Evolutionary conservation across 2,888 invertebrate species (phyloP).

Genomic region (Stenolophus ochropezus): DNA sequence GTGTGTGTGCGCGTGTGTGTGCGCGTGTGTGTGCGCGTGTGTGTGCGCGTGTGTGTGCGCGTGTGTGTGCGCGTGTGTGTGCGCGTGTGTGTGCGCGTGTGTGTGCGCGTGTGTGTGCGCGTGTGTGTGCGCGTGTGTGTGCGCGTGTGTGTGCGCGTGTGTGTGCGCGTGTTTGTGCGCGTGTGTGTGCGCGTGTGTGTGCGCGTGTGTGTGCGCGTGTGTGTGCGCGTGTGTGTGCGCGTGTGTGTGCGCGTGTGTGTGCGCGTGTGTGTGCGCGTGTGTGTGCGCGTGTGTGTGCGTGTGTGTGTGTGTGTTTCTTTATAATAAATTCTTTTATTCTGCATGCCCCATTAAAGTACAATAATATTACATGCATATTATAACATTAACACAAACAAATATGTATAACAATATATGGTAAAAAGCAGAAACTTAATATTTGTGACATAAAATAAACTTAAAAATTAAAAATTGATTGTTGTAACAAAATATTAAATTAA

Average conservation of each 20-base stretch:
- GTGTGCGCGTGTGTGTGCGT: neutral
- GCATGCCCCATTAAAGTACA: too few relatives aligned
- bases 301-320: neutral
- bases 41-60: neutral
- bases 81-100: neutral
- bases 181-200: neutral
- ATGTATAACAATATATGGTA: too few relatives aligned
- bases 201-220: neutral
- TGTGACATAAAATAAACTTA: too few relatives aligned
- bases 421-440: too few relatives aligned
- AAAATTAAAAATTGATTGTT: too few relatives aligned
- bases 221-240: neutral
- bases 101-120: neutral
- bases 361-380: too few relatives aligned
- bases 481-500: too few relatives aligned
- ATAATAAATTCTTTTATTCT: too few relatives aligned
- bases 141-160: neutral
- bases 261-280: neutral
- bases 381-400: too few relatives aligned
- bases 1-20: neutral
- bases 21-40: neutral
- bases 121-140: neutral
- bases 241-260: neutral
- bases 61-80: neutral
- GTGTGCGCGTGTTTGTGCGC: neutral